Evolutionary conservation across 2,888 invertebrate species (phyloP).

Genomic region (Lasiommata megera): DNA sequence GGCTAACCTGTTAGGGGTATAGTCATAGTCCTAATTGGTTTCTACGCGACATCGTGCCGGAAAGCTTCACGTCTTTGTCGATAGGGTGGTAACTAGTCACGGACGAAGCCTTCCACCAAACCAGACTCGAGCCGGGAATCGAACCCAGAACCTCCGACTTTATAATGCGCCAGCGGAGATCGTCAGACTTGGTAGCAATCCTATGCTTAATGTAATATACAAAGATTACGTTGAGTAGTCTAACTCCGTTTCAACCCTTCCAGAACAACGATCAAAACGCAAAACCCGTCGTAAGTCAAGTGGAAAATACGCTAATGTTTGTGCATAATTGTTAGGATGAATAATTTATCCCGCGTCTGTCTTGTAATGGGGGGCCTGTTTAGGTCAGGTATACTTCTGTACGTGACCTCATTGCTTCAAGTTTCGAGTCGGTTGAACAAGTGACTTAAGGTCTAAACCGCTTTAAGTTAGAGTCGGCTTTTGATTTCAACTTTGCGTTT

Average conservation of each 20-base stretch:
- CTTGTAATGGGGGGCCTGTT: slow-evolving; percentile 21
- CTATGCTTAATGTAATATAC: no score
- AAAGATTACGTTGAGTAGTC: background rate
- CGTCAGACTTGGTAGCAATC: no score
- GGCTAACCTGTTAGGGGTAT: no score
- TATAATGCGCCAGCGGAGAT: no score
- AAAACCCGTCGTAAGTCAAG: slow-evolving; percentile 19
- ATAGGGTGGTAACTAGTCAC: no score
- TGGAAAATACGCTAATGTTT: slow-evolving; percentile 24
- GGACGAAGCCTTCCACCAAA: no score
- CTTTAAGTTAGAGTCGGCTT: background rate
- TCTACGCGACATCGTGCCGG: no score
- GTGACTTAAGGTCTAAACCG: slow-evolving; percentile 5
- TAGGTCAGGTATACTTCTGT: slow-evolving; percentile 21
- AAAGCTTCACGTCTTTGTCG: no score
- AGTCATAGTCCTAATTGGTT: no score
- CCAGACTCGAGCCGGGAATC: no score
- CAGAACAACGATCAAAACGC: slow-evolving; percentile 8
- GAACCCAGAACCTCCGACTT: no score
- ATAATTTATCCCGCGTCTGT: slow-evolving; percentile 25
- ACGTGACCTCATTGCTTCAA: slow-evolving; percentile 24
- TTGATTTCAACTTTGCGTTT: no score
- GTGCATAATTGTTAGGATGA: slow-evolving; percentile 23
- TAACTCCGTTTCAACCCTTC: background rate
- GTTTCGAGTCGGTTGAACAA: slow-evolving; percentile 2